These are phyloP conservation scores for Drosophila punjabiensis DNA, from an alignment of 1,140 invertebrate species.

Conservation along the genomic window DNA sequence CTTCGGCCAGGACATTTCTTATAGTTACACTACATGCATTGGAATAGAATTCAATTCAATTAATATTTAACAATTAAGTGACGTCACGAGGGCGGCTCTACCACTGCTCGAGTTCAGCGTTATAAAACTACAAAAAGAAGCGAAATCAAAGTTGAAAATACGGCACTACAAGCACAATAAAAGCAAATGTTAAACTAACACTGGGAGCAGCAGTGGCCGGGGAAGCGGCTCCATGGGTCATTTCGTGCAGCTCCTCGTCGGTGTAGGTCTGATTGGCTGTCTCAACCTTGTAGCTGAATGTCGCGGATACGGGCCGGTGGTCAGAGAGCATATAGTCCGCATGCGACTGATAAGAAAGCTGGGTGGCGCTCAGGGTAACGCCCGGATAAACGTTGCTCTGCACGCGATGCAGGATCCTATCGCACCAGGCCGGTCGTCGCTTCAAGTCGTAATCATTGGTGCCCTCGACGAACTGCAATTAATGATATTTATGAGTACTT, in stretches of 20 bases:
- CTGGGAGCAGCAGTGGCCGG: constrained; percentile 84
- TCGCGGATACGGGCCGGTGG: constrained; percentile 98
- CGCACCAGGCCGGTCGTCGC: constrained; percentile 98
- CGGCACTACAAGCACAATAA: constrained; percentile 56
- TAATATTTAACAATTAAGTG: constrained; percentile 28
- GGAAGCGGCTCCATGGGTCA: constrained; percentile 68
- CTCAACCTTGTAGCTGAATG: constrained; percentile 88
- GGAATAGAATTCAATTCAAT: constrained; percentile 8
- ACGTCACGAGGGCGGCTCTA: constrained; percentile 28
- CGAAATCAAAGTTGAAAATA: constrained; percentile 59
- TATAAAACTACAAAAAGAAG: constrained; percentile 73
- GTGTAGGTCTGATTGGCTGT: constrained; percentile 85
- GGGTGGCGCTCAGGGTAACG: constrained; percentile 88
- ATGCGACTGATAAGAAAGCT: constrained; percentile 94
- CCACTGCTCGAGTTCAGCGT: constrained; percentile 71
- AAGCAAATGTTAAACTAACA: constrained; percentile 65
- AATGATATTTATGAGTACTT: not conserved
- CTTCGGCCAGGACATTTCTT: constrained; percentile 14
- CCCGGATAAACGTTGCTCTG: constrained; percentile 82
- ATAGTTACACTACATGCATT: constrained; percentile 27
- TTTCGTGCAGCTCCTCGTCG: constrained; percentile 86
- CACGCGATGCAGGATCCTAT: constrained; percentile 97
- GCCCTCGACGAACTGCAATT: constrained; percentile 88
- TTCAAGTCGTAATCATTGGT: constrained; percentile 92
- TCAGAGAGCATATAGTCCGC: constrained; percentile 95